Conservation (phyloP, 2,797 vertebrate species). For the Coendou prehensilis region DNA sequence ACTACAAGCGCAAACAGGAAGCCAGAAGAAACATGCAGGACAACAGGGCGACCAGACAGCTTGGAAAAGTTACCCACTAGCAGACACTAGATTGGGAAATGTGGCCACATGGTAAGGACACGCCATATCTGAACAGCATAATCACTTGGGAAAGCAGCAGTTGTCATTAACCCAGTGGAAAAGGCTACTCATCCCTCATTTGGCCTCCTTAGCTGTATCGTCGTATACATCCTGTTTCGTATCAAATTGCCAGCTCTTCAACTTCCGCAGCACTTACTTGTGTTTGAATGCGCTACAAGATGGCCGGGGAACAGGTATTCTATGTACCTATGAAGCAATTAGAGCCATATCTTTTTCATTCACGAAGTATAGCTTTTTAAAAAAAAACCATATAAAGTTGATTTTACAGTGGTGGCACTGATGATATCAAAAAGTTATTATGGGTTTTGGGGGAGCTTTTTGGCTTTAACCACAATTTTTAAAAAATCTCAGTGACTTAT, state of each 20-base stretch:
- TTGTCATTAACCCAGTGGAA: neutral
- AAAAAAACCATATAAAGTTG: neutral
- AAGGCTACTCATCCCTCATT: neutral
- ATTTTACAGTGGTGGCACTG: neutral
- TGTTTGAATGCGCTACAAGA: neutral
- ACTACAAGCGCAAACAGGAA: neutral
- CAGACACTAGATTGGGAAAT: neutral
- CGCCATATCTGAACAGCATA: neutral
- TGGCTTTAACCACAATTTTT: neutral
- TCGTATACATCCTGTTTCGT: neutral
- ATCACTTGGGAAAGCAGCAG: neutral
- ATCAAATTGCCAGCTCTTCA: neutral
- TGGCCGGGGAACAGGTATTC: neutral
- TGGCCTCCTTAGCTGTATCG: neutral
- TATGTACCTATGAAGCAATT: neutral
- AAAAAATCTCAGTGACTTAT: neutral
- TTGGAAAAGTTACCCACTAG: neutral
- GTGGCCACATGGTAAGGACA: neutral
- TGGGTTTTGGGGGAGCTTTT: neutral
- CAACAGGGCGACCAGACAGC: neutral
- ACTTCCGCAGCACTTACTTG: neutral
- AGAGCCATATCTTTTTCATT: constrained; percentile 30
- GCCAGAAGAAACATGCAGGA: neutral
- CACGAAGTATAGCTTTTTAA: constrained; percentile 16
- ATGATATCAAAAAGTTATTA: neutral